These are phyloP conservation scores for Platygyra sinensis DNA, from an alignment of 64 coral and sea anemone genomes.

Conservation along the genomic window DNA sequence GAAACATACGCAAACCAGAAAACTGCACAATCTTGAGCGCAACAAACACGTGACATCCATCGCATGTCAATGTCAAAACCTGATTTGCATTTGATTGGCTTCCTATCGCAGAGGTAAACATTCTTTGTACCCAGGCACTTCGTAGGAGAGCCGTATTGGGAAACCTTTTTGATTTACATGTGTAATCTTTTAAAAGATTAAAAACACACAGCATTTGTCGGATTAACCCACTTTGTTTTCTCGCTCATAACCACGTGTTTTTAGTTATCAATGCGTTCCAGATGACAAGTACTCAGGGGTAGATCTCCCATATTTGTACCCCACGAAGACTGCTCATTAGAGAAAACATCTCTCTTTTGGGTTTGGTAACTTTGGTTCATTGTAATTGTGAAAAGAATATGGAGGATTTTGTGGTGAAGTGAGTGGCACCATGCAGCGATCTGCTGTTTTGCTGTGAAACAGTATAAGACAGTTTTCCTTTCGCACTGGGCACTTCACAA, in stretches of 20 bases:
- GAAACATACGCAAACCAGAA: background rate
- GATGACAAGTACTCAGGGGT: background rate
- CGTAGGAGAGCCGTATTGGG: background rate
- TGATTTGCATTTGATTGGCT: background rate
- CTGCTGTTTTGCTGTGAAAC: too few relatives aligned
- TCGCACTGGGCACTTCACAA: too few relatives aligned
- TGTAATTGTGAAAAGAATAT: background rate
- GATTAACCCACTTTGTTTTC: background rate
- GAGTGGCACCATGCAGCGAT: too few relatives aligned
- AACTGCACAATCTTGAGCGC: background rate
- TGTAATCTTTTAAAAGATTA: background rate
- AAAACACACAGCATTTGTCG: background rate
- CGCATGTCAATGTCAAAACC: background rate
- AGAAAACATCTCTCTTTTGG: background rate
- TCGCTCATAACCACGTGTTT: background rate
- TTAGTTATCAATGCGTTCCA: constrained; percentile 2
- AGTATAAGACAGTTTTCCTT: too few relatives aligned
- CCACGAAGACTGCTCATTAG: background rate
- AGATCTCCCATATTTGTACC: background rate
- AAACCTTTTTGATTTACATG: background rate
- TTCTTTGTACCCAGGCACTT: background rate
- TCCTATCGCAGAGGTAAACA: background rate
- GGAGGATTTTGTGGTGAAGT: background rate
- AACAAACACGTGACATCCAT: background rate
- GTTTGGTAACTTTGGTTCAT: constrained; percentile 11